Conservation (phyloP, 2,888 invertebrate genomes). For the Athrips mouffetella region DNA sequence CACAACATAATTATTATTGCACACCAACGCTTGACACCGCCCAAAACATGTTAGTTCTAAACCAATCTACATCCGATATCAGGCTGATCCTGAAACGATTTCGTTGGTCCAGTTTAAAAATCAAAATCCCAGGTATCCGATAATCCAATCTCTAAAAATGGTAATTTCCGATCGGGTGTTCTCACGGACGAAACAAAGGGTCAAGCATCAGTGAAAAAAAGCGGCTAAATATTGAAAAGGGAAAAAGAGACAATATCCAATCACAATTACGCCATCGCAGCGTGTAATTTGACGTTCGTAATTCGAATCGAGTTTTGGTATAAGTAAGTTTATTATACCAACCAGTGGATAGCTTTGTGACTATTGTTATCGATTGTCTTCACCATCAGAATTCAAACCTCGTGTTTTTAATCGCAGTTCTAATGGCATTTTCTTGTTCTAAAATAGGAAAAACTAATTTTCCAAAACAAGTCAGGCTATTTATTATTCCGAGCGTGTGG, state of each 20-base stretch:
- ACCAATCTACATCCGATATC: conserved; percentile 49
- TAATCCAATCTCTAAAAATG: conserved; percentile 76
- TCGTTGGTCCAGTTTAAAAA: conserved; percentile 45
- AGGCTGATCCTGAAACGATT: conserved; percentile 42
- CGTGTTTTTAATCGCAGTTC: background rate
- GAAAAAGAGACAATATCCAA: conserved; percentile 64
- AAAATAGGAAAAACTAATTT: conserved; percentile 11
- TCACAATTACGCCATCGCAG: conserved; percentile 59
- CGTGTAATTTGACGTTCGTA: conserved; percentile 23
- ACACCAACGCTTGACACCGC: conserved; percentile 37
- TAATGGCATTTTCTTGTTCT: background rate
- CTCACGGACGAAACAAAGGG: conserved; percentile 71
- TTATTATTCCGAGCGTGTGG: conserved; percentile 47
- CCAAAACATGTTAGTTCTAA: conserved; percentile 58
- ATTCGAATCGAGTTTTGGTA: conserved; percentile 37
- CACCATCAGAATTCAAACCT: background rate
- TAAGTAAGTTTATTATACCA: conserved; percentile 30
- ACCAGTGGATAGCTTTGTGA: conserved; percentile 31
- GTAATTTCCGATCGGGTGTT: conserved; percentile 67
- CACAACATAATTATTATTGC: conserved; percentile 3
- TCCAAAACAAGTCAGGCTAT: conserved; percentile 28
- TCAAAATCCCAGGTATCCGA: conserved; percentile 48
- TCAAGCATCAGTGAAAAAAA: conserved; percentile 54
- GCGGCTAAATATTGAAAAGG: conserved; percentile 45
- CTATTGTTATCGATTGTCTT: conserved; percentile 14